These are phyloP conservation scores for Palythoa grandiflora DNA, from an alignment of 92 coral and sea anemone genomes.

Conservation along the genomic window DNA sequence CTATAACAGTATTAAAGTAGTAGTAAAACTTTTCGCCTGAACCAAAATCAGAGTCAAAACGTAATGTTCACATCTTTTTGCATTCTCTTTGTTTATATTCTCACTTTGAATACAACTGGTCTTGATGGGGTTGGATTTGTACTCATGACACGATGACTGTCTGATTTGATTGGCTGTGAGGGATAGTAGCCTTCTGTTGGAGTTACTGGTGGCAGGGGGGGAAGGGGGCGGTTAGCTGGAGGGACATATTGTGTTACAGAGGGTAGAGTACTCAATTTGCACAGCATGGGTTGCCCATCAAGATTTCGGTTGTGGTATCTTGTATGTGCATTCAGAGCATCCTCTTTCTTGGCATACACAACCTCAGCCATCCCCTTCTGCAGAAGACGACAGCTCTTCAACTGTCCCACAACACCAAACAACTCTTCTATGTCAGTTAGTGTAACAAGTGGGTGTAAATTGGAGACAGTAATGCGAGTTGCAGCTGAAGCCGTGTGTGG, in stretches of 20 bases:
- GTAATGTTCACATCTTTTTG: neutral
- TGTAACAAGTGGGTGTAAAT: slow-evolving; percentile 81
- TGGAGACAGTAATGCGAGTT: slow-evolving; percentile 79
- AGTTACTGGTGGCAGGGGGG: slow-evolving; percentile 68
- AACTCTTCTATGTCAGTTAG: slow-evolving; percentile 86
- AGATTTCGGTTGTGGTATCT: slow-evolving; percentile 88
- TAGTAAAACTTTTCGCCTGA: too few species aligned
- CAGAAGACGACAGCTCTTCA: slow-evolving; percentile 83
- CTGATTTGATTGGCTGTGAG: slow-evolving; percentile 40
- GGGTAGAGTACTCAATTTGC: slow-evolving; percentile 72
- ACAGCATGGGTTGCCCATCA: slow-evolving; percentile 94
- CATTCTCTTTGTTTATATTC: slow-evolving; percentile 50
- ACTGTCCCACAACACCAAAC: slow-evolving; percentile 82
- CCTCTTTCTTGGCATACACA: slow-evolving; percentile 75
- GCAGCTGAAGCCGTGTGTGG: slow-evolving; percentile 46
- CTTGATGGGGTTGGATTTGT: slow-evolving; percentile 40
- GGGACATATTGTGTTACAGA: slow-evolving; percentile 68
- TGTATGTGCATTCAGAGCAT: slow-evolving; percentile 74
- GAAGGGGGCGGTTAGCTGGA: slow-evolving; percentile 69
- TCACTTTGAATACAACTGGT: slow-evolving; percentile 90
- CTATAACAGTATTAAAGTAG: too few species aligned
- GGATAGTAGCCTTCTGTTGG: slow-evolving; percentile 45
- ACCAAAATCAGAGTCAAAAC: too few species aligned
- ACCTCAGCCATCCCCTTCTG: slow-evolving; percentile 87
- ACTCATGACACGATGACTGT: neutral